These are phyloP conservation scores for Augiades crinisus DNA, from an alignment of 2,888 invertebrate species.

Conservation along the genomic window DNA sequence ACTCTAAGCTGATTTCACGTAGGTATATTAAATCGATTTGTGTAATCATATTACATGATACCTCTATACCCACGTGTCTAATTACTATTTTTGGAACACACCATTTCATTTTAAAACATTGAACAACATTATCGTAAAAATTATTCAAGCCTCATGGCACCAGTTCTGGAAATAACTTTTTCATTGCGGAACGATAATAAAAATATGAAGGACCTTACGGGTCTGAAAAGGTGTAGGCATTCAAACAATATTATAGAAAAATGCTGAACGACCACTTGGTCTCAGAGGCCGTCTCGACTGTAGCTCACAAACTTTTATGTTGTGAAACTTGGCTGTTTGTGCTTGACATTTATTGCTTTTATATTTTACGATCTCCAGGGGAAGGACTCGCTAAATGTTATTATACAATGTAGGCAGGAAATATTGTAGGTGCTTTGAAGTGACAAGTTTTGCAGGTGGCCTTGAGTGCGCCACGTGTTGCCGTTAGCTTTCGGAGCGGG, in stretches of 20 bases:
- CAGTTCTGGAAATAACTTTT: conserved; percentile 16
- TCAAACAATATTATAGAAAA: conserved; percentile 52
- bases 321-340: conserved; percentile 70
- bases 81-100: neutral
- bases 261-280: conserved; percentile 58
- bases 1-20: no score
- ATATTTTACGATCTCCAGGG: conserved; percentile 63
- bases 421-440: conserved; percentile 9
- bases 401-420: conserved; percentile 21
- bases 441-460: conserved; percentile 10
- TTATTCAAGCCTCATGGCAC: neutral
- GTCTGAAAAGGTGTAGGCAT: conserved; percentile 26
- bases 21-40: no score
- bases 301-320: conserved; percentile 66
- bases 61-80: no score
- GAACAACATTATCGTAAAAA: neutral
- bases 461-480: conserved; percentile 32
- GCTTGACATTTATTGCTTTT: conserved; percentile 72
- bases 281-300: conserved; percentile 46
- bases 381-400: conserved; percentile 53
- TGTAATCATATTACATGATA: no score
- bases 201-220: conserved; percentile 16
- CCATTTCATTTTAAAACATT: neutral
- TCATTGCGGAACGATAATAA: conserved; percentile 13
- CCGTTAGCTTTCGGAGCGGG: neutral